These are phyloP conservation scores for Euphonia xanthogaster DNA, from an alignment of 2,797 vertebrate genomes.

Conservation along the genomic window DNA sequence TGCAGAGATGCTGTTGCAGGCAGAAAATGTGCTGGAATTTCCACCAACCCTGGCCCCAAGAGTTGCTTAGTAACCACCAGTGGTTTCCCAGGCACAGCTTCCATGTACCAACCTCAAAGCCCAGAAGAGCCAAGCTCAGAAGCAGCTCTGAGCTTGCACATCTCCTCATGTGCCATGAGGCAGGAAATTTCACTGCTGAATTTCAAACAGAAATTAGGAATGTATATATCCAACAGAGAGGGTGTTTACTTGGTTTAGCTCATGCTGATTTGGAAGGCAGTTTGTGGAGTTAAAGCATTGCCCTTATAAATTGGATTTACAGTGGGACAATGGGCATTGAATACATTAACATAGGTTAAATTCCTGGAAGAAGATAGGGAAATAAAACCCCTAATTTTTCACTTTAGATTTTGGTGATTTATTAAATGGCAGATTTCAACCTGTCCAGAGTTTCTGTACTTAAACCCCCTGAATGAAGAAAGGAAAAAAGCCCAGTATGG, in stretches of 20 bases:
- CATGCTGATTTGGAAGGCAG: neutral
- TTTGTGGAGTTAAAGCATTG: neutral
- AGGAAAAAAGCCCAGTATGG: fast-evolving
- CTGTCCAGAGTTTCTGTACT: neutral
- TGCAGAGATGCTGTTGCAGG: neutral
- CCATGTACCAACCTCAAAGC: neutral
- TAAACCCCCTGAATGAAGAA: neutral
- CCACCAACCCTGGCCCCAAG: neutral
- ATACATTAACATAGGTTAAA: neutral
- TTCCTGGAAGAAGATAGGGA: neutral
- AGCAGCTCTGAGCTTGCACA: neutral
- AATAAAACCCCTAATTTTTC: neutral
- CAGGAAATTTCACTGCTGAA: neutral
- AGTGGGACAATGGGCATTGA: neutral
- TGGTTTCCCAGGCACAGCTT: neutral
- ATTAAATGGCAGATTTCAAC: neutral
- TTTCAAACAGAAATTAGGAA: neutral
- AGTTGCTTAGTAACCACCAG: neutral
- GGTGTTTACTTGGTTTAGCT: neutral
- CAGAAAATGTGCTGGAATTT: conserved; percentile 5
- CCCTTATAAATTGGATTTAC: neutral
- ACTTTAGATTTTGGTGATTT: neutral
- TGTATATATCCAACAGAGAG: neutral
- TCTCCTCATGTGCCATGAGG: neutral
- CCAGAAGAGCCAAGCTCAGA: neutral